Evolutionary conservation across 2,113 vertebrate genomes (phyloP).

Genomic region (Plecturocebus donacophilus): DNA sequence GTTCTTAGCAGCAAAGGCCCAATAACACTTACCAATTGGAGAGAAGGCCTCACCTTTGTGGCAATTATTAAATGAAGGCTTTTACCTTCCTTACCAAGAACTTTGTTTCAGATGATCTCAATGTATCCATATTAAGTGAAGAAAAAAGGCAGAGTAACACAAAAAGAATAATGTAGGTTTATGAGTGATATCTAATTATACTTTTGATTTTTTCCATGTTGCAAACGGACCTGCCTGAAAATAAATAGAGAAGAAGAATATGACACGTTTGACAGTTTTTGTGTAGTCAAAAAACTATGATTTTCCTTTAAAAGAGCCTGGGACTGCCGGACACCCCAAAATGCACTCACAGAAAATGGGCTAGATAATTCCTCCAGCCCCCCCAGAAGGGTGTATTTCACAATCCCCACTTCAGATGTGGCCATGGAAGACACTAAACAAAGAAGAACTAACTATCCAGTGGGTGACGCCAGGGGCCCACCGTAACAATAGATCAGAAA

Average conservation of each 20-base stretch:
- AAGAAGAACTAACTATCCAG: not conserved
- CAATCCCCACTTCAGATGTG: not conserved
- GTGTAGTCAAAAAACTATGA: not conserved
- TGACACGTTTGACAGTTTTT: not conserved
- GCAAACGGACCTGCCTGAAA: not conserved
- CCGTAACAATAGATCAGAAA: not conserved
- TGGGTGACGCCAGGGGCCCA: too few species aligned
- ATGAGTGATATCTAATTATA: not conserved
- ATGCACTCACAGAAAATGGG: not conserved
- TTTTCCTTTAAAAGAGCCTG: not conserved
- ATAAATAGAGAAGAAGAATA: not conserved
- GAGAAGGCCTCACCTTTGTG: not conserved
- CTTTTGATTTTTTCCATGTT: not conserved
- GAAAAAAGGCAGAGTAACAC: not conserved
- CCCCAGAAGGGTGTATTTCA: fast-evolving
- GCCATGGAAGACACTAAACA: not conserved
- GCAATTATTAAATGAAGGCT: not conserved
- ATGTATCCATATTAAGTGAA: not conserved
- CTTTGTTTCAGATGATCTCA: not conserved
- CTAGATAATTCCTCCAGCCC: not conserved
- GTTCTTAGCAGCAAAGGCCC: not conserved
- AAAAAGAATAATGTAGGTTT: not conserved
- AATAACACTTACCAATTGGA: not conserved
- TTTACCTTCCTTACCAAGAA: not conserved
- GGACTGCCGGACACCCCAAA: not conserved